These are phyloP conservation scores for Rhagologus leucostigma DNA, from an alignment of 2,113 vertebrate species.

Conservation along the genomic window DNA sequence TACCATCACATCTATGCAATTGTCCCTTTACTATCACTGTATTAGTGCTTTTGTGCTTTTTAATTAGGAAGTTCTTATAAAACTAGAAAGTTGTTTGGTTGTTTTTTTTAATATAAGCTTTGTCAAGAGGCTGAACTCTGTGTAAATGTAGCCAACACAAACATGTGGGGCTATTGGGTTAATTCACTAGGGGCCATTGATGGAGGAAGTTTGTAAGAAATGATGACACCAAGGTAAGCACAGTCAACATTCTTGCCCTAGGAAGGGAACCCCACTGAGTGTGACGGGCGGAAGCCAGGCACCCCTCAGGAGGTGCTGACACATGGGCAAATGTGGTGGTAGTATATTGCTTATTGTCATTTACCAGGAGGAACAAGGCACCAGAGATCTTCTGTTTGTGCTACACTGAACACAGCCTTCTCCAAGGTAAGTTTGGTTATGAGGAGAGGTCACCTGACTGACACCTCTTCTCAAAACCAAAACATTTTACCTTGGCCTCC, in stretches of 20 bases:
- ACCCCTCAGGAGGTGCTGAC: background rate
- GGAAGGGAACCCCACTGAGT: background rate
- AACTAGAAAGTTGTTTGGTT: background rate
- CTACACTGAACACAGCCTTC: background rate
- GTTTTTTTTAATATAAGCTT: background rate
- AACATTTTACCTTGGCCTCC: background rate
- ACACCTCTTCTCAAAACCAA: background rate
- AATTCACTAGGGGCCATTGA: background rate
- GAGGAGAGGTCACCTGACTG: background rate
- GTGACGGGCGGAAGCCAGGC: background rate
- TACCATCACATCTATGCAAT: background rate
- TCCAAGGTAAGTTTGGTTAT: background rate
- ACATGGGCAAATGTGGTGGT: background rate
- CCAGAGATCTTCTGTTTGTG: accelerated
- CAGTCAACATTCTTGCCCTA: background rate
- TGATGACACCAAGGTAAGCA: background rate
- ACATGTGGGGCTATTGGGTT: background rate
- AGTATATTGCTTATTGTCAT: background rate
- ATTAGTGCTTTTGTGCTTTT: background rate
- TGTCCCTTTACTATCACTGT: background rate
- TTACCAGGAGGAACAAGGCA: background rate
- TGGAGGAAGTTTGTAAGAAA: background rate
- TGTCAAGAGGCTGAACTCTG: background rate
- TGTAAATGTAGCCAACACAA: background rate
- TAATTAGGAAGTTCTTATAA: background rate